These are phyloP conservation scores for Montipora foliosa DNA, from an alignment of 64 coral and sea anemone species.

Conservation along the genomic window DNA sequence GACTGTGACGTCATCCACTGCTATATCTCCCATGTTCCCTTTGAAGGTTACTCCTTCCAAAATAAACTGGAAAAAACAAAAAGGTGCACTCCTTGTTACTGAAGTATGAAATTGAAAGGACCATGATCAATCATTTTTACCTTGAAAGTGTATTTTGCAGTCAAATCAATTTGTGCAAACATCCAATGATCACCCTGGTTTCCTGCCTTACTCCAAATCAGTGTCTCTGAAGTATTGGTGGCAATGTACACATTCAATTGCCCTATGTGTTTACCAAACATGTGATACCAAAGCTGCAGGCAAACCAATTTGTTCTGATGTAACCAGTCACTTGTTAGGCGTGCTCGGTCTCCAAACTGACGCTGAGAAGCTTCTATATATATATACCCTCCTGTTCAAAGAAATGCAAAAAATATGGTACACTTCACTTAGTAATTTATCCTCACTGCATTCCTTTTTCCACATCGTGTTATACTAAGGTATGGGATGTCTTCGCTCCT, in stretches of 20 bases:
- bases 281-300: constrained; percentile 67
- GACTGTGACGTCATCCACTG: constrained; percentile 16
- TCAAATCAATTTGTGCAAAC: constrained; percentile 27
- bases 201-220: neutral
- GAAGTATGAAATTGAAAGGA: too few species aligned
- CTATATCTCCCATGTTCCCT: constrained; percentile 21
- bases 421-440: too few species aligned
- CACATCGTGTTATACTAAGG: too few species aligned
- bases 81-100: too few species aligned
- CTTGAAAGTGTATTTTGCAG: neutral
- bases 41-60: neutral
- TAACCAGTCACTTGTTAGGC: constrained; percentile 43
- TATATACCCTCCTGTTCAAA: constrained; percentile 36
- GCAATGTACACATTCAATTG: constrained; percentile 4
- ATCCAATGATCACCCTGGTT: constrained; percentile 37
- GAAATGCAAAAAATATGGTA: neutral
- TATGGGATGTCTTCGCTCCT: too few species aligned
- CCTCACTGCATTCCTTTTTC: too few species aligned
- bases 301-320: constrained; percentile 10
- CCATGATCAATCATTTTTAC: neutral
- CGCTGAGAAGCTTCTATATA: constrained; percentile 41
- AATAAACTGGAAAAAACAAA: constrained; percentile 11
- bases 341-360: constrained; percentile 1
- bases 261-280: constrained; percentile 53
- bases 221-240: constrained; percentile 2